Percentiles rank a stretch among this genome's conserved stretches.
Conservation (phyloP, 2,888 invertebrate species). For the Rhogogaster chlorosoma region DNA sequence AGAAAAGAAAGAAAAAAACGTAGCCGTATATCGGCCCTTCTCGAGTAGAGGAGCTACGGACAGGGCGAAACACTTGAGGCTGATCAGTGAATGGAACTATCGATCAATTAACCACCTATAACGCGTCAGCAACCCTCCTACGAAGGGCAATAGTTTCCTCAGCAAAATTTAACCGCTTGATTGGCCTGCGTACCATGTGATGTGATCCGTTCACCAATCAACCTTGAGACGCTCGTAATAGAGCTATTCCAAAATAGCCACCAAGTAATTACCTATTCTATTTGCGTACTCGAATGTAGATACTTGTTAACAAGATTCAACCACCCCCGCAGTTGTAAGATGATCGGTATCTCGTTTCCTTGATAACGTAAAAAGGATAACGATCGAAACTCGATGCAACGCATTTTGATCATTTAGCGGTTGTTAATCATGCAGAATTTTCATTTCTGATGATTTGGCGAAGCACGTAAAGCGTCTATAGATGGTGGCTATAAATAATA, state of each 20-base stretch:
- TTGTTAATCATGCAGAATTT: neutral
- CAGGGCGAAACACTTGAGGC: constrained; percentile 11
- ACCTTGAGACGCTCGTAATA: constrained; percentile 27
- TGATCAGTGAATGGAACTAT: constrained; percentile 45
- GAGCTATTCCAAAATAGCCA: constrained; percentile 34
- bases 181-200: constrained; percentile 7
- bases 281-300: neutral
- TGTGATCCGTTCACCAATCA: constrained; percentile 24
- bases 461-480: neutral
- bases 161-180: constrained; percentile 7
- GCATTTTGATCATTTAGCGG: neutral
- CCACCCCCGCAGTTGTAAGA: neutral
- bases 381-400: neutral
- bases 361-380: neutral
- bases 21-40: neutral
- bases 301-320: neutral
- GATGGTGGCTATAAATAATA: neutral
- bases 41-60: neutral
- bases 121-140: neutral
- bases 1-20: neutral
- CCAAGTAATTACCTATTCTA: constrained; percentile 36
- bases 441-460: neutral
- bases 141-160: constrained; percentile 2
- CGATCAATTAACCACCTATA: constrained; percentile 36
- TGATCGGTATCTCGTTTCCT: neutral